phyloP scores from a whole-genome alignment of 2,888 invertebrate species.

The Harmothoe impar region DNA sequence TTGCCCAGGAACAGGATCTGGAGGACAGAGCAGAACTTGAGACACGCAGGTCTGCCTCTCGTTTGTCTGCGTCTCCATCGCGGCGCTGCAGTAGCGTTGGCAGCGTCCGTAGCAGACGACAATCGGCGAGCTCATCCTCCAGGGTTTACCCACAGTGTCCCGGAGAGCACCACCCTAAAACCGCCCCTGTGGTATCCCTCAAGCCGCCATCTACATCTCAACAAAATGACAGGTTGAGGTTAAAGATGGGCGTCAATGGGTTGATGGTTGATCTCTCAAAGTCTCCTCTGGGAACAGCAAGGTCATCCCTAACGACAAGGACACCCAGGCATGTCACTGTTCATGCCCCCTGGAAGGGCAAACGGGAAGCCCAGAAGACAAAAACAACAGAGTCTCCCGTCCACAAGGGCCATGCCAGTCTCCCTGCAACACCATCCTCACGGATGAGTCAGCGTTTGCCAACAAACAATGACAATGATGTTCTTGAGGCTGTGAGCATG shows the following conservation, averaged over 20 bases:
- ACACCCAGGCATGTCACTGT: not conserved
- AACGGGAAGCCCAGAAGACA: not conserved
- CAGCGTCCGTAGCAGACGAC: not conserved
- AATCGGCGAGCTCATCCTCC: not conserved
- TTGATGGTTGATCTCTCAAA: not conserved
- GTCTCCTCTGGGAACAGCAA: constrained; percentile 11
- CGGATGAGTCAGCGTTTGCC: not conserved
- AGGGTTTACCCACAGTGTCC: constrained; percentile 12
- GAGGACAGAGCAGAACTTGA: not conserved
- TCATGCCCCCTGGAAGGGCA: not conserved
- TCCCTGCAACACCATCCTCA: not conserved
- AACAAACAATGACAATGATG: not conserved
- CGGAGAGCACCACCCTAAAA: not conserved
- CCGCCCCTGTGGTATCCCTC: not conserved
- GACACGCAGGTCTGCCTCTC: not conserved
- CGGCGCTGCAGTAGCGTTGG: constrained; percentile 3
- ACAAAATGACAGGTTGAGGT: no score
- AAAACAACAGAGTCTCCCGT: not conserved
- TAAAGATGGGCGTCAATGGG: not conserved
- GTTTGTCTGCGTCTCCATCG: not conserved
- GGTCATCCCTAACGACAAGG: not conserved
- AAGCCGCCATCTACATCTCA: not conserved
- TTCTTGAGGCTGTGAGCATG: not conserved
- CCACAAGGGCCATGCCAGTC: not conserved
- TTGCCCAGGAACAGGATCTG: not conserved